Evolutionary conservation across 2,797 vertebrate species (phyloP).

Genomic region (Pipistrellus nathusii): DNA sequence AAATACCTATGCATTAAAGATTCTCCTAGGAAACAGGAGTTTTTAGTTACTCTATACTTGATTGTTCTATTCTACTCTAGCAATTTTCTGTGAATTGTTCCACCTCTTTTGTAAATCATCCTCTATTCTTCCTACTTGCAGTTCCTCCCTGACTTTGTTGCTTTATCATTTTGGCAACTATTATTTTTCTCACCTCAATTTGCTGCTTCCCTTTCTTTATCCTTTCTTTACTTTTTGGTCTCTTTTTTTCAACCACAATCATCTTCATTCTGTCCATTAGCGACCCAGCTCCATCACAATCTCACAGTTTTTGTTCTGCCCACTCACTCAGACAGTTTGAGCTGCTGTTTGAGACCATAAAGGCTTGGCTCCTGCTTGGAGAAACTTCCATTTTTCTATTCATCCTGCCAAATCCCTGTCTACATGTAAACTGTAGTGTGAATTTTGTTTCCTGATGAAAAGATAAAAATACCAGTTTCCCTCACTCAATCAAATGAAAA

Average conservation of each 20-base stretch:
- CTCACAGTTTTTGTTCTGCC: constrained; percentile 6
- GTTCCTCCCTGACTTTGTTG: background rate
- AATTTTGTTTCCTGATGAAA: constrained; percentile 63
- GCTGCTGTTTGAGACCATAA: constrained; percentile 19
- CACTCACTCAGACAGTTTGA: background rate
- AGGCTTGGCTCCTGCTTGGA: constrained; percentile 12
- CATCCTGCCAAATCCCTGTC: constrained; percentile 39
- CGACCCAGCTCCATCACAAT: background rate
- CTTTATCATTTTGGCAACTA: constrained; percentile 6
- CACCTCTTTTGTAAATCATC: constrained; percentile 23
- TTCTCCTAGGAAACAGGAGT: background rate
- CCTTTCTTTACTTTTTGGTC: background rate
- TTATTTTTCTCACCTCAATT: constrained; percentile 10
- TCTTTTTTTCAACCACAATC: background rate
- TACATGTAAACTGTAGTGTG: constrained; percentile 17
- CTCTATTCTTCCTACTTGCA: background rate
- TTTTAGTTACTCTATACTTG: background rate
- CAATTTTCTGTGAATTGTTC: background rate
- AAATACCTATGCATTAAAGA: background rate
- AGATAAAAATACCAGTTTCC: constrained; percentile 9
- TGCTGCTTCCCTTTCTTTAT: background rate
- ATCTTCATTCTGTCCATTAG: background rate
- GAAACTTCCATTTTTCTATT: constrained; percentile 28
- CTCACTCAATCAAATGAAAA: background rate
- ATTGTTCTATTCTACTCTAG: background rate